A percentile compares a stretch with the other conserved stretches of the same genome.
phyloP scores from a whole-genome alignment of 2,113 vertebrate species.

The Thunnus thynnus region DNA sequence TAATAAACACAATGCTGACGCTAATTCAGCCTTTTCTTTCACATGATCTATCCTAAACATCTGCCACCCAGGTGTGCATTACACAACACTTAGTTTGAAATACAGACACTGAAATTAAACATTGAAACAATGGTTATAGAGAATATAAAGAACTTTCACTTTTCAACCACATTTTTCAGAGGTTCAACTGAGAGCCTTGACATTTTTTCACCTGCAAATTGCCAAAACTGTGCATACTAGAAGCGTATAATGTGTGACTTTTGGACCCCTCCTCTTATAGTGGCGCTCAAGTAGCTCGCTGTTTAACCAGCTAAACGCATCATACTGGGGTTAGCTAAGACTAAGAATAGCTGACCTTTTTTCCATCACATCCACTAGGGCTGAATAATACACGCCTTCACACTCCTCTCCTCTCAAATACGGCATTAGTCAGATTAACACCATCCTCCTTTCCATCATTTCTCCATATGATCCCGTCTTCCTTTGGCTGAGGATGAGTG shows the following conservation, averaged over 20 bases:
- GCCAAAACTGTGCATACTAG: neutral
- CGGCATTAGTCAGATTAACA: conserved; percentile 75
- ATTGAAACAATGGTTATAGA: too few species aligned
- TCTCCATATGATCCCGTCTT: conserved; percentile 64
- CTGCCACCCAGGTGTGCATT: too few species aligned
- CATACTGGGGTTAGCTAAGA: conserved; percentile 43
- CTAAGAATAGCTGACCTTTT: conserved; percentile 80
- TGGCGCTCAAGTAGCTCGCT: conserved; percentile 4
- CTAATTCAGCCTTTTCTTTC: neutral
- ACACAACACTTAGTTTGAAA: too few species aligned
- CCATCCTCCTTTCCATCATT: conserved; percentile 65
- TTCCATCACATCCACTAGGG: conserved; percentile 63
- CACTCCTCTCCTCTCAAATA: conserved; percentile 66
- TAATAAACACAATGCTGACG: neutral
- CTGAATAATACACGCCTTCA: conserved; percentile 72
- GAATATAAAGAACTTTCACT: too few species aligned
- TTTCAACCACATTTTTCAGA: too few species aligned
- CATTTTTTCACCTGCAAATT: neutral
- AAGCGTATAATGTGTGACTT: neutral
- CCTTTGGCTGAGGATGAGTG: conserved; percentile 43
- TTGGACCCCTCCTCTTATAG: conserved; percentile 5
- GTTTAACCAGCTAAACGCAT: conserved; percentile 56
- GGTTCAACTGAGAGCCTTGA: neutral
- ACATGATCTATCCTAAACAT: neutral
- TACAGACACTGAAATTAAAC: too few species aligned